A percentile compares a stretch with the other conserved stretches of the same genome.
Evolutionary conservation across 2,113 vertebrate species (phyloP).

Genomic region (Manacus vitellinus): DNA sequence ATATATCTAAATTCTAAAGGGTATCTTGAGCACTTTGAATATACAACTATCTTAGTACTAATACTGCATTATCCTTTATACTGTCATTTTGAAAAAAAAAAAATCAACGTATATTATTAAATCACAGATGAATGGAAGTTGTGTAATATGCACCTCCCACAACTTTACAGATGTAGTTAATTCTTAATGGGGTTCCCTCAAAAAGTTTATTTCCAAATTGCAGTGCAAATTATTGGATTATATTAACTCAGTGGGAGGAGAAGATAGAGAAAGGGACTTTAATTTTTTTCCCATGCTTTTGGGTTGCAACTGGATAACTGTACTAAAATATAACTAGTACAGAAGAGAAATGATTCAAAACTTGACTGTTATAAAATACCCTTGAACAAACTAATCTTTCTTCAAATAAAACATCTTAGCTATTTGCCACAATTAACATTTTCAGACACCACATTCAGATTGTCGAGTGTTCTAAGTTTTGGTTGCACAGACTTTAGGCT

Average conservation of each 20-base stretch:
- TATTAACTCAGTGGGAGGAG: neutral
- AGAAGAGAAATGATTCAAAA: neutral
- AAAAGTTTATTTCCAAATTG: neutral
- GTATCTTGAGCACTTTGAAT: neutral
- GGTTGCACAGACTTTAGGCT: neutral
- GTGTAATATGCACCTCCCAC: neutral
- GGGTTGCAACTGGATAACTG: neutral
- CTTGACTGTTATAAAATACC: neutral
- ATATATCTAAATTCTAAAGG: neutral
- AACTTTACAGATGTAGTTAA: neutral
- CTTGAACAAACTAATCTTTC: neutral
- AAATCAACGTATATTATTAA: neutral
- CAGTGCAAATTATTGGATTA: neutral
- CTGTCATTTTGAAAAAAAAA: neutral
- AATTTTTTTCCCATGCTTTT: neutral
- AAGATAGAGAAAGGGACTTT: neutral
- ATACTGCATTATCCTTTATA: neutral
- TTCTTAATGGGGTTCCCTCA: neutral
- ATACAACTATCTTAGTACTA: neutral
- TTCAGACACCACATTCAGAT: neutral
- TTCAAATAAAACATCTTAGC: neutral
- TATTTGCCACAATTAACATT: neutral
- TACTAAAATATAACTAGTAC: neutral
- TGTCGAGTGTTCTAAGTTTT: neutral
- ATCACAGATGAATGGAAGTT: neutral